Base-by-base conservation (phyloP, 2,888 invertebrate species). In the Allophyes oxyacanthae region DNA sequence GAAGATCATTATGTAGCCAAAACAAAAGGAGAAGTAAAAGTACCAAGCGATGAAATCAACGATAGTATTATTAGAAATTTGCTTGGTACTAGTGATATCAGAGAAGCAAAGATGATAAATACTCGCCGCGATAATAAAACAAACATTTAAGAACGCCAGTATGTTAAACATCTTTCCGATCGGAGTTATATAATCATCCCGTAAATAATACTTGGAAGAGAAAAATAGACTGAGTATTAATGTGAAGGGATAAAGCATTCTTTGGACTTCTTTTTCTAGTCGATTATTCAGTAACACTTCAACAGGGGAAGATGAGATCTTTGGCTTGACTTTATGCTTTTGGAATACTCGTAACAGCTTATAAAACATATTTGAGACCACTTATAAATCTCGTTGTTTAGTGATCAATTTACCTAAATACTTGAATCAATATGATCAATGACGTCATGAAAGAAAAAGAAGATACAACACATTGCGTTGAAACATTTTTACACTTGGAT, bases 231-330 rank as follows among this genome's bases (percentile, higher is more conserved):
- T 42, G 6, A 42, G 45, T 7, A 55, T 28, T 6, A 67, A 40
- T 13, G 59, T 63, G 10, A 66, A 26, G 0, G 66, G 63, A 26
- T n/a, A 44, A n/a, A 61, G 37, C 38, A 61, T 20, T 28, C 8
- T 11, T 34, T 61, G 60, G 1, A 57, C 26, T 6, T 56, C 34
- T 25, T 44, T 32, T 11, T 54, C 53, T 0, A 68, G 13, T 0
- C 15, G 7, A 36, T 64, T 64, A 11, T 59, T 13, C 0, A 53
- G 28, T 8, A 64, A 14, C 0, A 36, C 38, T 37, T 46, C 52
- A 5, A n/a, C 7, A 9, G 13, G 33, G 9, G 48, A 28, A 13
- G 32, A n/a, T 13, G 15, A 30, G 0, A 28, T 15, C 1, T 5
- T 7, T 26, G 28, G 28, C 2, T 7, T 40, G 10, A n/a, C n/a